phyloP scores from a whole-genome alignment of 2,113 vertebrate species.

The Lagenorhynchus albirostris region DNA sequence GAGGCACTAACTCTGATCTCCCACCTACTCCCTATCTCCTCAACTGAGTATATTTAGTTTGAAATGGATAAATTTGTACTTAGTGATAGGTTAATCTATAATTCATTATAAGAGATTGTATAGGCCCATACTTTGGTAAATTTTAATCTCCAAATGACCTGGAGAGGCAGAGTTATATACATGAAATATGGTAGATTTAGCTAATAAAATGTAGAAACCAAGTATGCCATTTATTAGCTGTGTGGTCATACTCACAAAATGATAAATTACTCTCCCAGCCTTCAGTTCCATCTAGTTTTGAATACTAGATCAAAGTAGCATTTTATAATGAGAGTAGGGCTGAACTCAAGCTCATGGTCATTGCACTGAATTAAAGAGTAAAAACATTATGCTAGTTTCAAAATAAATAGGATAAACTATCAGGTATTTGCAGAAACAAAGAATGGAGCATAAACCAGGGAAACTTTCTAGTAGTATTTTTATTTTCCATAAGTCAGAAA shows the following conservation, averaged over 20 bases:
- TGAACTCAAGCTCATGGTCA: conserved; percentile 32
- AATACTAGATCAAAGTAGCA: conserved; percentile 45
- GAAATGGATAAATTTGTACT: background rate
- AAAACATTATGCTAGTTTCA: conserved; percentile 1
- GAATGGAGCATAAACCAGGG: background rate
- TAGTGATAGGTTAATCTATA: background rate
- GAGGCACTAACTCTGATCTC: background rate
- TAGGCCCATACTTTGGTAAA: background rate
- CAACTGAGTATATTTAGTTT: background rate
- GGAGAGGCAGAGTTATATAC: background rate
- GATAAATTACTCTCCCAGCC: conserved; percentile 41
- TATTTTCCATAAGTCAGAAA: conserved; percentile 61
- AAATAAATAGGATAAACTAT: conserved; percentile 26
- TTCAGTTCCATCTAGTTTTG: conserved; percentile 44
- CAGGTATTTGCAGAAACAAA: background rate
- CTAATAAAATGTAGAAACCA: background rate
- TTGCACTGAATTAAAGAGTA: background rate
- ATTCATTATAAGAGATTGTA: background rate
- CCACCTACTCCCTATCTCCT: background rate
- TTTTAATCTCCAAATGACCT: background rate
- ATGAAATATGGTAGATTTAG: background rate
- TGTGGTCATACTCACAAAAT: background rate
- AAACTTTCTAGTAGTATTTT: conserved; percentile 12
- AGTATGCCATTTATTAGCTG: background rate
- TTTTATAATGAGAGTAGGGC: background rate